These are phyloP conservation scores for Corythaeola cristata DNA, from an alignment of 2,113 vertebrate species.

Conservation along the genomic window DNA sequence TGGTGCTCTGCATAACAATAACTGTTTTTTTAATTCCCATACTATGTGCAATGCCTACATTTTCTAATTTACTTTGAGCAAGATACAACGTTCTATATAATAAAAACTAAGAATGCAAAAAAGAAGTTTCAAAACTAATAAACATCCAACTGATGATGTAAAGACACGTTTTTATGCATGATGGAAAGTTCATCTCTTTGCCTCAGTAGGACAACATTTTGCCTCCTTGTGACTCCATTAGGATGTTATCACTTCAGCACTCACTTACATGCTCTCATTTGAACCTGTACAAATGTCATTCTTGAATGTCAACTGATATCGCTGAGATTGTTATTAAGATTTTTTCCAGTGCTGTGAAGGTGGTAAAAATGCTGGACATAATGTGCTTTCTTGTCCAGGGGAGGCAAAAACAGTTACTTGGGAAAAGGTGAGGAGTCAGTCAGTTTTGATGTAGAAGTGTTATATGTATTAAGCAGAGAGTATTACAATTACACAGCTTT, in stretches of 20 bases:
- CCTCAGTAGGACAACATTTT: neutral
- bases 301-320: neutral
- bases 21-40: neutral
- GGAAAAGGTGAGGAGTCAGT: neutral
- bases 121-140: neutral
- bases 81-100: neutral
- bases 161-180: neutral
- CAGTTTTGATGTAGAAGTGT: neutral
- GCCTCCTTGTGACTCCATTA: neutral
- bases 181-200: neutral
- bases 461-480: neutral
- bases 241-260: neutral
- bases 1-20: neutral
- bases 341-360: neutral
- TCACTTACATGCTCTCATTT: neutral
- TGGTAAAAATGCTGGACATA: neutral
- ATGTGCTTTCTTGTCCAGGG: neutral
- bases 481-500: neutral
- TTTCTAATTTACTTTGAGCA: neutral
- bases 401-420: neutral
- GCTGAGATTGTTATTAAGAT: neutral
- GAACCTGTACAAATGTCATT: neutral
- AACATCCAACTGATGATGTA: neutral
- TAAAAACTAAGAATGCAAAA: neutral
- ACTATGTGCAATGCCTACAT: fast-evolving